A percentile compares a stretch with the other conserved stretches of the same genome.
phyloP scores from a whole-genome alignment of 2,113 vertebrate species.

The Garra rufa region DNA sequence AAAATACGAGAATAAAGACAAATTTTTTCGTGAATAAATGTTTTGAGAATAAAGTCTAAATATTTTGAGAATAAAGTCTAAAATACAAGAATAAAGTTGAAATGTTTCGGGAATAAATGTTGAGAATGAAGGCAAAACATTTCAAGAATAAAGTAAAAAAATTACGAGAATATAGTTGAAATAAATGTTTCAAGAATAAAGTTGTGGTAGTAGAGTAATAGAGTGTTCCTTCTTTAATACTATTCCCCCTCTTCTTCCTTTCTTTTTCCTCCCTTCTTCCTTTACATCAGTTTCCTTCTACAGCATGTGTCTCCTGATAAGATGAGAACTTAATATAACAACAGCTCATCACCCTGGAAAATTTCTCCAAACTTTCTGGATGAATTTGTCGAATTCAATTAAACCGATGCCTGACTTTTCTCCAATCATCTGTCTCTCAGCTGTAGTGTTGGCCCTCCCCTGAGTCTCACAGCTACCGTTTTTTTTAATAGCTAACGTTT shows the following conservation, averaged over 20 bases:
- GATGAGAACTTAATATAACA: not conserved
- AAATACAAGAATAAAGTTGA: no score
- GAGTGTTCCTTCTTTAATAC: not conserved
- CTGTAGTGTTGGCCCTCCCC: not conserved
- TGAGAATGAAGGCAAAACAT: no score
- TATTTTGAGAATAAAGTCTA: no score
- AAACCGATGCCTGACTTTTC: not conserved
- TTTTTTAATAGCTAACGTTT: slow-evolving; percentile 50
- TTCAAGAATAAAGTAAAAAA: no score
- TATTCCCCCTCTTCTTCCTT: not conserved
- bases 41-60: no score
- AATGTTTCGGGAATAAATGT: no score
- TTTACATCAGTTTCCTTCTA: not conserved
- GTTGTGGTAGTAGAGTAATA: no score
- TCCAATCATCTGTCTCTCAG: not conserved
- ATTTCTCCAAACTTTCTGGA: not conserved
- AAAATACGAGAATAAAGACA: no score
- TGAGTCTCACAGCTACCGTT: slow-evolving; percentile 6
- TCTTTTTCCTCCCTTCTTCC: not conserved
- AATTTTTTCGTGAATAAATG: no score
- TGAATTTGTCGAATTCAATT: slow-evolving; percentile 11
- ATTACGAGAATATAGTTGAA: no score
- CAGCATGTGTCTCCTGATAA: not conserved
- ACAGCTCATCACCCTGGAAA: not conserved
- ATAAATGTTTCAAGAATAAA: no score